These are phyloP conservation scores for Chrysemys picta DNA, from an alignment of 2,113 vertebrate species.

Conservation along the genomic window DNA sequence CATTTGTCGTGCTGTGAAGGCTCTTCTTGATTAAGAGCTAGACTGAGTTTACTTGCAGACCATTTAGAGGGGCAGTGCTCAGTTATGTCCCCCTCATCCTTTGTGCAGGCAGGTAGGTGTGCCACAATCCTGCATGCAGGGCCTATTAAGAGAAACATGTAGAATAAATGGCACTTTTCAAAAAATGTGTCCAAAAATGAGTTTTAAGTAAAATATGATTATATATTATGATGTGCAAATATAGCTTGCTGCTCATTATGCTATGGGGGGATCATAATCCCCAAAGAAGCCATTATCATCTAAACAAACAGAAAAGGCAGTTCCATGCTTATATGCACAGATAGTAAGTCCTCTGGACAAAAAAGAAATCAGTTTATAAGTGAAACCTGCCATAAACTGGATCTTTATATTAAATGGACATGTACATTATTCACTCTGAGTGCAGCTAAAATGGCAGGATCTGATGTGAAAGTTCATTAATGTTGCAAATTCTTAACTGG, in stretches of 20 bases:
- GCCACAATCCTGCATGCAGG: background rate
- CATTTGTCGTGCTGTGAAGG: background rate
- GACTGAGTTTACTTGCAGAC: background rate
- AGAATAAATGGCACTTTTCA: background rate
- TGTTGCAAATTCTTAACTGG: background rate
- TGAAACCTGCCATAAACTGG: background rate
- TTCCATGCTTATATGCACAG: background rate
- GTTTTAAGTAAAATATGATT: background rate
- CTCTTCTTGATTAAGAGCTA: background rate
- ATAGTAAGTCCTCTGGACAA: background rate
- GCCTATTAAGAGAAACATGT: background rate
- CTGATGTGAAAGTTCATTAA: background rate
- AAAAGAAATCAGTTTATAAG: background rate
- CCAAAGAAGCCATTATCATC: background rate
- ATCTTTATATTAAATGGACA: background rate
- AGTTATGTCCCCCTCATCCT: background rate
- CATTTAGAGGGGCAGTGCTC: background rate
- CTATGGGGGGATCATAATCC: background rate
- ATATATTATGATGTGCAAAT: background rate
- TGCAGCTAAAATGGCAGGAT: background rate
- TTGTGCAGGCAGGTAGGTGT: background rate
- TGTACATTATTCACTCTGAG: background rate
- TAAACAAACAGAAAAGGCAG: background rate
- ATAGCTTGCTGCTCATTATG: background rate
- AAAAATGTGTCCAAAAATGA: background rate